A percentile compares a stretch with the other conserved stretches of the same genome.
Evolutionary conservation across 2,797 vertebrate genomes (phyloP).

Genomic region (Helostoma temminkii): DNA sequence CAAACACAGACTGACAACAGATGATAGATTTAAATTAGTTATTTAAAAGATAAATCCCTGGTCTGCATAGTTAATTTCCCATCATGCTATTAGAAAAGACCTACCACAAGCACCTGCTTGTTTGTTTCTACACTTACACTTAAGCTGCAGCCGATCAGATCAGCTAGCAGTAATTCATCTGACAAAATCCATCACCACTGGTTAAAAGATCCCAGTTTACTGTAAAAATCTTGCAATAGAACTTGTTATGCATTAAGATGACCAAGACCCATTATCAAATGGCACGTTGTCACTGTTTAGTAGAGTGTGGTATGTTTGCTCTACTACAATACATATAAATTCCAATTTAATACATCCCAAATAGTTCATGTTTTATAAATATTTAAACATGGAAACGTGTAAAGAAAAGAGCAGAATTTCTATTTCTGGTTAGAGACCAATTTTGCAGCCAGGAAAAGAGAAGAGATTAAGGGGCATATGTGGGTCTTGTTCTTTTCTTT

Average conservation of each 20-base stretch:
- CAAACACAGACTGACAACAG: slow-evolving; percentile 82
- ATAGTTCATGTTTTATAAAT: neutral
- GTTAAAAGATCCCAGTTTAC: neutral
- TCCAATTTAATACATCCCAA: neutral
- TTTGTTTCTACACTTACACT: too few relatives aligned
- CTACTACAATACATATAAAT: neutral
- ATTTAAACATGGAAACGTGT: neutral
- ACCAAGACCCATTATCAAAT: neutral
- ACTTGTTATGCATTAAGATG: neutral
- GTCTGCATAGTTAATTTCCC: neutral
- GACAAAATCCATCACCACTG: too few relatives aligned
- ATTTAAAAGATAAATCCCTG: neutral
- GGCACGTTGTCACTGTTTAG: neutral
- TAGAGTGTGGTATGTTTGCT: neutral
- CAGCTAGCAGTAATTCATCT: too few relatives aligned
- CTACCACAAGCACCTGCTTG: too few relatives aligned
- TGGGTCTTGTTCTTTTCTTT: slow-evolving; percentile 29
- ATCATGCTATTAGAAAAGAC: too few relatives aligned
- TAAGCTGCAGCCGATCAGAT: too few relatives aligned
- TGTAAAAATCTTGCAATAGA: neutral
- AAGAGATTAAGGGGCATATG: slow-evolving; percentile 18
- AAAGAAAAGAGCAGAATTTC: slow-evolving; percentile 14
- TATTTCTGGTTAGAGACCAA: slow-evolving; percentile 25
- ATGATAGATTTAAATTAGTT: neutral
- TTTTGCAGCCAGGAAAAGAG: slow-evolving; percentile 18